phyloP scores from a whole-genome alignment of 2,113 vertebrate species.

The Alethe diademata region DNA sequence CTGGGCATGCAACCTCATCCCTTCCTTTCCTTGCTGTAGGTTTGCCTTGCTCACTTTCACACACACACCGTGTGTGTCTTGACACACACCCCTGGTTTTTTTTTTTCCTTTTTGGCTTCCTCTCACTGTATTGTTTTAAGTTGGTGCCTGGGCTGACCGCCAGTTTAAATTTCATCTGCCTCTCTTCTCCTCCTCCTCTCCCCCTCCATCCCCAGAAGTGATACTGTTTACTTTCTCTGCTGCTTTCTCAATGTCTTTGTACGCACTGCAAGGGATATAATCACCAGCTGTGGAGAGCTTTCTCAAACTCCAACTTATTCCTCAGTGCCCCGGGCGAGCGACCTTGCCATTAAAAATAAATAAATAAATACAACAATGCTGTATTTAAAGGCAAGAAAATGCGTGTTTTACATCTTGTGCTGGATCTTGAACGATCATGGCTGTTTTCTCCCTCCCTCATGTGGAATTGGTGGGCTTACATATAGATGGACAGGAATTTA shows the following conservation, averaged over 20 bases:
- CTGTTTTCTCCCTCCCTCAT: not conserved
- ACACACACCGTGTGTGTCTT: not conserved
- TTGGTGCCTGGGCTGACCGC: constrained; percentile 59
- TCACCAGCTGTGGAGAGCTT: constrained; percentile 69
- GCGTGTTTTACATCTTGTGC: not conserved
- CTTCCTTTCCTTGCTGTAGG: not conserved
- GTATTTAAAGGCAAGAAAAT: constrained; percentile 49
- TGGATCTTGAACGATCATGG: not conserved
- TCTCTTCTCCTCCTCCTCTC: not conserved
- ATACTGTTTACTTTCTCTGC: constrained; percentile 75
- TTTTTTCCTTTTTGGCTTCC: constrained; percentile 58
- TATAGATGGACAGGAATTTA: not conserved
- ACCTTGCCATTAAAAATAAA: constrained; percentile 37
- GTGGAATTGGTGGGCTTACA: not conserved
- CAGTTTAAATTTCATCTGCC: constrained; percentile 63
- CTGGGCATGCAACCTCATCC: not conserved
- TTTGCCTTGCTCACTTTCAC: not conserved
- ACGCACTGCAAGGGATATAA: constrained; percentile 61
- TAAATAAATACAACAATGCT: constrained; percentile 38
- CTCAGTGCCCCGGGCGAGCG: constrained; percentile 24
- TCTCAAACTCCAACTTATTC: constrained; percentile 60
- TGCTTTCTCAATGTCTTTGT: constrained; percentile 69
- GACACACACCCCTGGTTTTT: constrained; percentile 8
- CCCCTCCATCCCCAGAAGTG: constrained; percentile 61
- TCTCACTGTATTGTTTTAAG: constrained; percentile 66